Evolutionary conservation across 2,888 invertebrate genomes (phyloP), one percentile per base, ranked within the genome.

Genomic region (Perizoma flavofasciatum): DNA sequence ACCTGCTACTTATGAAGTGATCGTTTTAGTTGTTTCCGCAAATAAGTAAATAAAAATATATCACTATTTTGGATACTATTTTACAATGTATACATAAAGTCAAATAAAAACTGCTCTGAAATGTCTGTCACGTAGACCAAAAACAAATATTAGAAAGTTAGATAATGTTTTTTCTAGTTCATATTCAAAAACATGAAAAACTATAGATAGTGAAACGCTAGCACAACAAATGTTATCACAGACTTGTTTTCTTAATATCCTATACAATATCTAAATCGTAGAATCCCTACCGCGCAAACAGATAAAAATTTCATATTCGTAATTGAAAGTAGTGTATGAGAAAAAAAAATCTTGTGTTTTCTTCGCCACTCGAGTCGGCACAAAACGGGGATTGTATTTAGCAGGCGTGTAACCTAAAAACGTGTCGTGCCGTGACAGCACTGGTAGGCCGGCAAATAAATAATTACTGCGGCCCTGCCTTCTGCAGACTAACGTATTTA

Each of bases 261-360:
- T 39, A 53, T 6, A n/a, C 41, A 55, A 51, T 6, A 33, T 9
- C 22, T 33, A 32, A 32, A 55, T 49, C 44, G 11, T n/a, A 60
- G 56, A 43, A 64, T 53, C 39, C 41, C 51, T 45, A 39, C 50
- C 49, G 46, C 34, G 22, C 22, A 22, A 22, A 10, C n/a, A 55
- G 49, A 61, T 59, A 66, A 58, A 62, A 63, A 63, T 59, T 62
- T 64, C 63, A 64, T 66, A 66, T 52, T 46, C 59, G 50, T 57
- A 63, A 66, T 60, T 60, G 61, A 55, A 55, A 60, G 55, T 56
- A 49, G 50, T 54, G 53, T 58, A 49, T 60, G 43, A 49, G 33
- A 58, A 57, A 22, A 3, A 22, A 22, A 22, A 22, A 1, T 22
- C 22, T 22, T 22, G 22, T 22, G 22, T 22, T 51, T 34, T 49